Conservation (phyloP, 1,140 invertebrate genomes). For the Chlorops oryzae region DNA sequence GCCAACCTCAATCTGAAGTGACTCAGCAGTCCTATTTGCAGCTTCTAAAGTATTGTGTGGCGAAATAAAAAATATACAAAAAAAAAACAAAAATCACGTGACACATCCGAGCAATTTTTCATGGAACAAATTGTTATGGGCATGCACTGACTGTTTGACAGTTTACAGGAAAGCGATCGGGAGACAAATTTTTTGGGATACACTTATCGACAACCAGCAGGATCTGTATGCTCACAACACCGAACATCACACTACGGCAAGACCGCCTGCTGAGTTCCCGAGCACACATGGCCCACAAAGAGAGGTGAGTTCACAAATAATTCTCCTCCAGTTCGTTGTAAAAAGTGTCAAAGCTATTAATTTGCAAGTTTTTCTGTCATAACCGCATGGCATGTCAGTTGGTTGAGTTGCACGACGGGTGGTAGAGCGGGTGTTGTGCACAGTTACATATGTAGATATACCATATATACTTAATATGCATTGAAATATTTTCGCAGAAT, state of each 20-base stretch:
- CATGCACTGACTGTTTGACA: not conserved
- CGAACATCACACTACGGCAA: slow-evolving; percentile 23
- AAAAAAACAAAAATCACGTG: slow-evolving; percentile 35
- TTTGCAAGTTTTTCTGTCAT: slow-evolving; percentile 8
- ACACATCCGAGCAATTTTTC: slow-evolving; percentile 47
- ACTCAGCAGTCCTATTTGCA: too few relatives aligned
- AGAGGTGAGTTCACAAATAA: slow-evolving; percentile 13
- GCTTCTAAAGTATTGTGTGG: too few relatives aligned
- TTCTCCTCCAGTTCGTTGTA: slow-evolving; percentile 22
- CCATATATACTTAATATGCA: too few relatives aligned
- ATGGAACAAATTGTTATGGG: slow-evolving; percentile 7
- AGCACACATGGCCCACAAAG: too few relatives aligned
- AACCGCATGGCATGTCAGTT: slow-evolving; percentile 6
- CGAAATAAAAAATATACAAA: too few relatives aligned
- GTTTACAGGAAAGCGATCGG: not conserved
- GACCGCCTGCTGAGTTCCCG: slow-evolving; percentile 32
- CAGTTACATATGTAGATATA: too few relatives aligned
- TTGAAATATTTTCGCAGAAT: too few relatives aligned
- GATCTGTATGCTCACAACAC: too few relatives aligned
- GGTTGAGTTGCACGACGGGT: slow-evolving; percentile 6
- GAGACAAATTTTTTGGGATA: not conserved
- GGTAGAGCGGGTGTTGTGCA: not conserved
- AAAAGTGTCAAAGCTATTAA: slow-evolving; percentile 36
- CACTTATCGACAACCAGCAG: not conserved
- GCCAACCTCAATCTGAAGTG: too few relatives aligned